A percentile compares a stretch with the other conserved stretches of the same genome.
Conservation (phyloP, 1,140 invertebrate species). For the Nasonia giraulti region DNA sequence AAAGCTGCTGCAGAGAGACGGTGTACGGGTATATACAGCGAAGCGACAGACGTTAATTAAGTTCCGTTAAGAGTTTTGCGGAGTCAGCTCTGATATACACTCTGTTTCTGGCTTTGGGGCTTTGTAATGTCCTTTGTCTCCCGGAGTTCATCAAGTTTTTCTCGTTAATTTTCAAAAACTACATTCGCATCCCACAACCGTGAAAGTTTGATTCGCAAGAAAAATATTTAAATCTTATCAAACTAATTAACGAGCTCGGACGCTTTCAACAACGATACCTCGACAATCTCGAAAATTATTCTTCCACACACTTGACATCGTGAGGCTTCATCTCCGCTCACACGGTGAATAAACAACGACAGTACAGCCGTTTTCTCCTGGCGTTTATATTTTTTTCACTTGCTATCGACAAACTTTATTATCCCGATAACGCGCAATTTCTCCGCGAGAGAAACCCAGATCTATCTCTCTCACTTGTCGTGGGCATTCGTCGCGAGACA, state of each 20-base stretch:
- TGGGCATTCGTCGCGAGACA: constrained; percentile 19
- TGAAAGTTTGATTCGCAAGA: too few species aligned
- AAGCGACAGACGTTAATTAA: constrained; percentile 72
- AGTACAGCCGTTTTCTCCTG: background rate
- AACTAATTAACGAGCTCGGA: background rate
- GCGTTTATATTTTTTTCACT: background rate
- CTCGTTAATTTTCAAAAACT: too few species aligned
- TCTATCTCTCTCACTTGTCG: background rate
- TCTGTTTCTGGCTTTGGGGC: background rate
- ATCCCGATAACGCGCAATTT: constrained; percentile 12
- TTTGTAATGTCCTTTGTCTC: constrained; percentile 3
- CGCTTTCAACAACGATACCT: background rate
- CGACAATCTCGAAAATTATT: background rate
- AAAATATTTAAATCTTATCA: too few species aligned
- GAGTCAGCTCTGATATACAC: constrained; percentile 55
- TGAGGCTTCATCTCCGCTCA: background rate
- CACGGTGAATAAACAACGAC: background rate
- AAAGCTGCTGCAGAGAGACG: constrained; percentile 58
- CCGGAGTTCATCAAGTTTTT: background rate
- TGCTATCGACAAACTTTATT: constrained; percentile 26
- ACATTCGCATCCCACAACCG: too few species aligned
- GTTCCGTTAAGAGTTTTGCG: constrained; percentile 69
- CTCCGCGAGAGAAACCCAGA: background rate
- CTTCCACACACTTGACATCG: background rate
- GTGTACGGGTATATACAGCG: constrained; percentile 49